These are phyloP conservation scores for Rhyacophila brunnea DNA, from an alignment of 1,140 invertebrate genomes.

Conservation along the genomic window DNA sequence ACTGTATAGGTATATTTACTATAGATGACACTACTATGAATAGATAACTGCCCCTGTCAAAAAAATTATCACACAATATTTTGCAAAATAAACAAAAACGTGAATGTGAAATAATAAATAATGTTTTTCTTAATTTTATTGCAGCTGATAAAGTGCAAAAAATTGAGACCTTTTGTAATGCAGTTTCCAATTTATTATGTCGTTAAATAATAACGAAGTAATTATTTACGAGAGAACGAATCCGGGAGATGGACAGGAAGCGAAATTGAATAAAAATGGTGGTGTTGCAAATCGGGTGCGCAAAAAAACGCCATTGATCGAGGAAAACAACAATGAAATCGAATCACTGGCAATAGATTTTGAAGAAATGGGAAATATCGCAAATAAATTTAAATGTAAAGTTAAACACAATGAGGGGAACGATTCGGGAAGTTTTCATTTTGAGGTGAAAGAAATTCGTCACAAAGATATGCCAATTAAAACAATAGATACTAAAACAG, in stretches of 20 bases:
- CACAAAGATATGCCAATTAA: neutral
- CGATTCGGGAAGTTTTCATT: slow-evolving; percentile 16
- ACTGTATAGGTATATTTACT: too few species aligned
- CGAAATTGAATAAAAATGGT: too few species aligned
- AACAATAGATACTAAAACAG: neutral
- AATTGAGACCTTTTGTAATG: too few species aligned
- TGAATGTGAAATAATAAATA: too few species aligned
- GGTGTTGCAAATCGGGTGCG: neutral
- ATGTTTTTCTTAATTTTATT: too few species aligned
- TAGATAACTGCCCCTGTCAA: too few species aligned
- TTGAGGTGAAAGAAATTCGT: slow-evolving; percentile 42
- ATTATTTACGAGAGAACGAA: too few species aligned
- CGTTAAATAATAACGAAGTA: neutral
- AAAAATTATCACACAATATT: too few species aligned
- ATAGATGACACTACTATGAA: too few species aligned
- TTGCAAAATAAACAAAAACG: too few species aligned
- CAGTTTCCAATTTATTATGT: neutral
- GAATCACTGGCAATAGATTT: slow-evolving; percentile 48
- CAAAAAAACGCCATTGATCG: slow-evolving; percentile 31
- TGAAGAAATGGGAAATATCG: slow-evolving; percentile 49
- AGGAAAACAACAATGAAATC: slow-evolving; percentile 53
- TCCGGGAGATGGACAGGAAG: too few species aligned
- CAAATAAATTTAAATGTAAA: slow-evolving; percentile 18
- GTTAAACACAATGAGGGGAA: neutral
- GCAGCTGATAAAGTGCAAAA: too few species aligned